Percentiles rank a stretch among this genome's conserved stretches.
Conservation (phyloP, 1,140 invertebrate genomes). For the Piezodorus guildinii region DNA sequence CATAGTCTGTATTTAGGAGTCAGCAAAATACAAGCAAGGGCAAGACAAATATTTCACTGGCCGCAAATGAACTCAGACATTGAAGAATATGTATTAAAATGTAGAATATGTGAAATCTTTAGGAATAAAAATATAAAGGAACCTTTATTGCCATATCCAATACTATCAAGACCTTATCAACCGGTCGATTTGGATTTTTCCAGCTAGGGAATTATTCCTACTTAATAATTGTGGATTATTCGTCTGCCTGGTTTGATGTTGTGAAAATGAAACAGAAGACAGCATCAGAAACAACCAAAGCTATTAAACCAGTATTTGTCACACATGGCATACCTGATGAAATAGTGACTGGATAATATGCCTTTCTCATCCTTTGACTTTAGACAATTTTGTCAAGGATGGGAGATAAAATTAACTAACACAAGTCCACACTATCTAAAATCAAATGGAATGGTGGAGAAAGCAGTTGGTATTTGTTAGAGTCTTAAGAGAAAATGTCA, state of each 20-base stretch:
- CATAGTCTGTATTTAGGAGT: not conserved
- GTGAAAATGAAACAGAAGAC: not conserved
- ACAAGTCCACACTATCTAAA: not conserved
- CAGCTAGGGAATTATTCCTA: not conserved
- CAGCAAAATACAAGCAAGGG: not conserved
- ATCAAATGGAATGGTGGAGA: not conserved
- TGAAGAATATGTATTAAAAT: not conserved
- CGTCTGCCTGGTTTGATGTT: not conserved
- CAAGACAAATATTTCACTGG: slow-evolving; percentile 11
- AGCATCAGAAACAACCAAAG: not conserved
- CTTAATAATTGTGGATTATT: not conserved
- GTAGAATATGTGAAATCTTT: not conserved
- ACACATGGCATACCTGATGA: not conserved
- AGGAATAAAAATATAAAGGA: not conserved
- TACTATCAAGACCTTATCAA: slow-evolving; percentile 6
- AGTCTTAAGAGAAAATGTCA: not conserved
- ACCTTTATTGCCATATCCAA: not conserved
- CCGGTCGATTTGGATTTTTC: not conserved
- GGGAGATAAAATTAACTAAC: not conserved
- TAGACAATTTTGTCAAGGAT: not conserved
- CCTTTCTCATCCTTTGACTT: too few species aligned
- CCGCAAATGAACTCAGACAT: slow-evolving; percentile 4
- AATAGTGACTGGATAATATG: slow-evolving; percentile 7
- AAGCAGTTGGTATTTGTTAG: too few species aligned
- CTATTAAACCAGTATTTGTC: too few species aligned